Base-by-base conservation (phyloP, 2,797 vertebrate genomes). In the Acipenser transmontanus region DNA sequence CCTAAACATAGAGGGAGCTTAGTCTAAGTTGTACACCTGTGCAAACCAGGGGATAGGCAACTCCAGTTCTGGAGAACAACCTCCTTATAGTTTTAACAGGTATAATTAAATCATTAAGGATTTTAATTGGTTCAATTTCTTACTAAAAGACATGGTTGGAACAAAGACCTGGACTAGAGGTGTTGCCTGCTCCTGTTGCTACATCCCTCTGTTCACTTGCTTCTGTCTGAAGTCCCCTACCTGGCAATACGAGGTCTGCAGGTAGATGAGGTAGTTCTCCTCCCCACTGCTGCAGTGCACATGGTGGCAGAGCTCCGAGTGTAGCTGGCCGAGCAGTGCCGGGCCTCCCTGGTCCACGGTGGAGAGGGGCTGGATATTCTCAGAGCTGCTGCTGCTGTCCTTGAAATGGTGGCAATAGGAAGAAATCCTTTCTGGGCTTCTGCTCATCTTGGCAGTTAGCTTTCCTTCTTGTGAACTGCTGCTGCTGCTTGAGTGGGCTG, bases 351-450 rank as follows among this genome's bases (percentile, higher is more conserved):
- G 74, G 74, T 81, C 68, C 87, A 78, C 59, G 71, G 70, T 1
- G 88, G 90, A 52, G 89, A 91, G 0, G 84, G 89, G 69, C 89
- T 91, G 77, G 84, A 84, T 70, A 91, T 80, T 73, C 88, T 80
- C 70, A 76, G 70, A 76, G 73, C 76, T 79, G 8, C 65, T 66
- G 57, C 12, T 49, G 72, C 72, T 77, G 68, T 85, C 85, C 80
- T 91, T 87, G 63, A 91, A 91, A 74, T 88, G 85, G 48, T 87
- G 83, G 57, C 86, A 77, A 68, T 88, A 89, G 54, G 90, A 91
- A 0, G 91, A 91, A 67, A 91, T 89, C 73, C 89, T 89, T 49
- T 86, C 88, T 0, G 78, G 85, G 77, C 89, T 90, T 78, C 64
- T 69, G 64, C 89, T 87, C 90, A 89, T 91, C 63, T 1, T 83